These are phyloP conservation scores for Acromyrmex heyeri DNA, from an alignment of 1,140 invertebrate species.

Conservation along the genomic window DNA sequence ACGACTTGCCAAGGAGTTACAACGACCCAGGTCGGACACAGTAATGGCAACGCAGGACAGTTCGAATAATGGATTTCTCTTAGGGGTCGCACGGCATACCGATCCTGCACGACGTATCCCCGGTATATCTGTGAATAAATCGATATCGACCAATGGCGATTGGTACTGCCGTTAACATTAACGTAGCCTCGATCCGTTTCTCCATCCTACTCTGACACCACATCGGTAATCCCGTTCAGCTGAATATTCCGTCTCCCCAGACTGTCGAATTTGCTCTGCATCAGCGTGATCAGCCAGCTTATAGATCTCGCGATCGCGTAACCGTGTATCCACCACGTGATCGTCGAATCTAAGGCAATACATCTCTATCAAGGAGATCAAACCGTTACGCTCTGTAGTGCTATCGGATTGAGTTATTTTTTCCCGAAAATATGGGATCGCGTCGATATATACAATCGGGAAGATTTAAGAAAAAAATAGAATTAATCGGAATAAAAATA, in stretches of 20 bases:
- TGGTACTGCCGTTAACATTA: slow-evolving; percentile 22
- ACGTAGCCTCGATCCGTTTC: slow-evolving; percentile 26
- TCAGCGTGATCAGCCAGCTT: slow-evolving; percentile 53
- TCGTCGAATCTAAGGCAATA: slow-evolving; percentile 17
- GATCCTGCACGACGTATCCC: not conserved
- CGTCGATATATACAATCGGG: not conserved
- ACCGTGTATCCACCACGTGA: slow-evolving; percentile 32
- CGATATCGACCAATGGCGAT: slow-evolving; percentile 44
- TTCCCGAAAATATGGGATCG: not conserved
- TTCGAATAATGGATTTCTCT: slow-evolving; percentile 59
- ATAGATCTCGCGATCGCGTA: slow-evolving; percentile 38
- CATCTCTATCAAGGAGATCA: slow-evolving; percentile 9
- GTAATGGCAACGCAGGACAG: slow-evolving; percentile 56
- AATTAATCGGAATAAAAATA: not conserved
- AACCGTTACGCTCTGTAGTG: not conserved
- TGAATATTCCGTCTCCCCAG: slow-evolving; percentile 62
- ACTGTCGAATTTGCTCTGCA: slow-evolving; percentile 58
- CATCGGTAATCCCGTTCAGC: slow-evolving; percentile 53
- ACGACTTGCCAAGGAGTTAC: slow-evolving; percentile 61
- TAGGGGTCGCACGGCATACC: slow-evolving; percentile 32
- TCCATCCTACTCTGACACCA: slow-evolving; percentile 1
- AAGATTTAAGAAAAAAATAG: slow-evolving; percentile 13
- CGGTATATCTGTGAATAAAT: slow-evolving; percentile 50
- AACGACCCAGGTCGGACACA: slow-evolving; percentile 39
- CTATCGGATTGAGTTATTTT: slow-evolving; percentile 27